phyloP scores from a whole-genome alignment of 2,888 invertebrate species.

The Panzeria rudis region DNA sequence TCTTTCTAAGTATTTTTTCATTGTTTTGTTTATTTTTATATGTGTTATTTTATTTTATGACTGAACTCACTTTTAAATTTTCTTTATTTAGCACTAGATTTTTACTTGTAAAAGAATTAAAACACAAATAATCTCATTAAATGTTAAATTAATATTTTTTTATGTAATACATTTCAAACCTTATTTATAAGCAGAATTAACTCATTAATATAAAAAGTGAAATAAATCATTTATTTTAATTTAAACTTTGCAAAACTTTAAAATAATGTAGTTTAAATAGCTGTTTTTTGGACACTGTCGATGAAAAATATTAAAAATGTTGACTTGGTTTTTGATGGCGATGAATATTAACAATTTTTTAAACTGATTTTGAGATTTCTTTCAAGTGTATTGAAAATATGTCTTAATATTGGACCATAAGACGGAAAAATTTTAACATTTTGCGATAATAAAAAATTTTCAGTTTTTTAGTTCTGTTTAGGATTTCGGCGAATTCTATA shows the following conservation, averaged over 20 bases:
- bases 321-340: too few species aligned
- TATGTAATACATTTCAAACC: slow-evolving; percentile 32
- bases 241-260: slow-evolving; percentile 28
- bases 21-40: slow-evolving; percentile 21
- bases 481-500: too few species aligned
- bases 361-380: too few species aligned
- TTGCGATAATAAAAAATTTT: too few species aligned
- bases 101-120: slow-evolving; percentile 22
- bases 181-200: slow-evolving; percentile 37
- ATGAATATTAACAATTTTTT: too few species aligned
- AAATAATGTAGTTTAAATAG: background rate
- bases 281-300: too few species aligned
- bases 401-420: too few species aligned
- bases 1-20: slow-evolving; percentile 16
- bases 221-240: slow-evolving; percentile 31
- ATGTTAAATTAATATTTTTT: slow-evolving; percentile 45
- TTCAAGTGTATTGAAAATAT: too few species aligned
- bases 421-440: too few species aligned
- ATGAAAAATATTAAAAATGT: too few species aligned
- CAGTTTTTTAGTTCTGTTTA: too few species aligned
- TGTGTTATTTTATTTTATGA: slow-evolving; percentile 43
- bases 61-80: slow-evolving; percentile 50
- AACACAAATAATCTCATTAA: slow-evolving; percentile 45
- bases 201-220: background rate
- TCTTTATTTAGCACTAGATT: background rate